Base-by-base conservation (phyloP, 2,888 invertebrate species). In the Villa cingulata region DNA sequence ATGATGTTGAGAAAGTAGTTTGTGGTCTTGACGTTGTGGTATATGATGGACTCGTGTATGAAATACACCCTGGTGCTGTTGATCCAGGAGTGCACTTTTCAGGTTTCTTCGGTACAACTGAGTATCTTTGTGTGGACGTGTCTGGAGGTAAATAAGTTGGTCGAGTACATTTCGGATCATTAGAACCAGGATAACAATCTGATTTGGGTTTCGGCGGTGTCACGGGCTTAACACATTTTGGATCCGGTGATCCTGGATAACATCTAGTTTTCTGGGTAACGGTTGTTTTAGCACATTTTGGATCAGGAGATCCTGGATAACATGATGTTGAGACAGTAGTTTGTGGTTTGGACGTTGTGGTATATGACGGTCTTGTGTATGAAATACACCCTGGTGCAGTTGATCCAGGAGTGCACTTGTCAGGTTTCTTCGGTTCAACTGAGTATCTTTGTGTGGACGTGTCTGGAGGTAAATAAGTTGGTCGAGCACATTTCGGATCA, bases 1-100 rank as follows among this genome's bases (percentile, higher is more conserved):
- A 73, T 27, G 2, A 66, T 53, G 70, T 66, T 18, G 70, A 74
- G 4, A 1, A 66, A 53, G 70, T 67, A 19, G 70, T 32, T 32
- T 4, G 9, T 68, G 56, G 20, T 51, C 57, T 0, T 65, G 51
- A 54, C 6, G 48, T 29, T 42, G 17, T n/a, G 32, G 64, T 62
- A 43, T 64, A 66, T 16, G 63, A 54, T 3, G 64, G 62, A 51
- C 66, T 66, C n/a, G n/a, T n/a, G n/a, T n/a, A n/a, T n/a, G n/a
- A n/a, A n/a, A n/a, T n/a, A n/a, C n/a, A n/a, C n/a, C n/a, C n/a
- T n/a, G n/a, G n/a, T n/a, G n/a, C n/a, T 7, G 44, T 50, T 9
- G 62, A 61, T 12, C 66, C 68, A 4, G 67, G 69, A 44, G 58
- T 69, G 43, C 68, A 70, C 0, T 15, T 15, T 29, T 37, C 14